Conservation (phyloP, 2,113 vertebrate species). For the Piprites chloris region DNA sequence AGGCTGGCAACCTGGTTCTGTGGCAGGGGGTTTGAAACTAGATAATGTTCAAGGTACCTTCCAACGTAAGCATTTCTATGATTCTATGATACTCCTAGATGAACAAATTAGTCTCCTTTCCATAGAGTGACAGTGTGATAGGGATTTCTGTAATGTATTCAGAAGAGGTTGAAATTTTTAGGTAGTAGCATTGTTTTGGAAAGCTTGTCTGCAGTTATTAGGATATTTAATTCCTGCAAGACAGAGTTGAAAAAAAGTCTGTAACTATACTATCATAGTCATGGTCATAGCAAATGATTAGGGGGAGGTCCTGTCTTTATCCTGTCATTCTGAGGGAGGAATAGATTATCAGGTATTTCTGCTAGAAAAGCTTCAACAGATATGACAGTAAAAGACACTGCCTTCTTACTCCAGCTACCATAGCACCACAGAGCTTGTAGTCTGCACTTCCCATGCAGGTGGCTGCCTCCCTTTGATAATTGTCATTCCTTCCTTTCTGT, state of each 20-base stretch:
- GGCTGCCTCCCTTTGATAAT: neutral
- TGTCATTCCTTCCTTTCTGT: neutral
- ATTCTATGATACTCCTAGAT: neutral
- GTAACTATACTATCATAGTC: neutral
- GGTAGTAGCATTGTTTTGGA: neutral
- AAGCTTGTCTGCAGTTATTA: neutral
- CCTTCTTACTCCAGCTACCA: neutral
- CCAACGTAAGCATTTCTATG: neutral
- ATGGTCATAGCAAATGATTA: neutral
- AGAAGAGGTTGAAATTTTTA: neutral
- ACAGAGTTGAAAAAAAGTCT: neutral
- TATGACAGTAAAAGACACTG: neutral
- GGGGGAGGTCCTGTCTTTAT: neutral
- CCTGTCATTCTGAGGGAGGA: neutral
- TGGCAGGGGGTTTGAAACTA: neutral
- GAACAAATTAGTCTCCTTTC: neutral
- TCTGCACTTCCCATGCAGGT: neutral
- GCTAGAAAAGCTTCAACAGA: neutral
- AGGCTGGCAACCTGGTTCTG: neutral
- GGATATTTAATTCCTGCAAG: neutral
- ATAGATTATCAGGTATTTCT: neutral
- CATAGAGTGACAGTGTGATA: neutral
- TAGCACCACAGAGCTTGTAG: neutral
- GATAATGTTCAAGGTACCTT: neutral
- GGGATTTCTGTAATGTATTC: neutral